Percentiles rank a stretch among this genome's conserved stretches.
phyloP scores from a whole-genome alignment of 1,140 invertebrate species.

The Sycophila sp. region DNA sequence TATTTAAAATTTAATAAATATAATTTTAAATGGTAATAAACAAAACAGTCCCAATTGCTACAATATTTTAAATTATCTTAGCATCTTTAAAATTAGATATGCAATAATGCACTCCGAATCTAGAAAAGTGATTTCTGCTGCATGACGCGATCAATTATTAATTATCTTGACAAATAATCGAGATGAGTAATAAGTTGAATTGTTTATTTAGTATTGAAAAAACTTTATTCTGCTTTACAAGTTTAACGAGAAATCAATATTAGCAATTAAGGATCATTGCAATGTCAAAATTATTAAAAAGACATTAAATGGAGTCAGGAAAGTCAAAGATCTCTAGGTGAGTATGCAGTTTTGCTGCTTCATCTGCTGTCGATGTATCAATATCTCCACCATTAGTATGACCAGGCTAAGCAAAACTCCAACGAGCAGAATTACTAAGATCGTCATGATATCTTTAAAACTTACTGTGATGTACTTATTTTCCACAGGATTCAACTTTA shows the following conservation, averaged over 20 bases:
- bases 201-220: no score
- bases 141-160: background rate
- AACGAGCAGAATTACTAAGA: background rate
- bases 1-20: no score
- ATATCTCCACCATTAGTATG: background rate
- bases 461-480: background rate
- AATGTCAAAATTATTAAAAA: no score
- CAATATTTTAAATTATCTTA: slow-evolving; percentile 3
- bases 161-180: no score
- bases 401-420: background rate
- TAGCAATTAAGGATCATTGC: no score
- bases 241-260: no score
- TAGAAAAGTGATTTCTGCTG: background rate
- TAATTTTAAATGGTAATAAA: background rate
- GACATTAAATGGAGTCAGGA: no score
- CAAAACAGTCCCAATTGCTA: background rate
- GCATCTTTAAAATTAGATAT: background rate
- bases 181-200: no score
- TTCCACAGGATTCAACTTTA: background rate
- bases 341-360: background rate
- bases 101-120: background rate
- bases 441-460: background rate
- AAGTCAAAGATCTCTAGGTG: no score
- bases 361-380: background rate
- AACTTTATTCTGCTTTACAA: no score